Conservation (phyloP, 2,888 invertebrate genomes). For the Catocala nupta region DNA sequence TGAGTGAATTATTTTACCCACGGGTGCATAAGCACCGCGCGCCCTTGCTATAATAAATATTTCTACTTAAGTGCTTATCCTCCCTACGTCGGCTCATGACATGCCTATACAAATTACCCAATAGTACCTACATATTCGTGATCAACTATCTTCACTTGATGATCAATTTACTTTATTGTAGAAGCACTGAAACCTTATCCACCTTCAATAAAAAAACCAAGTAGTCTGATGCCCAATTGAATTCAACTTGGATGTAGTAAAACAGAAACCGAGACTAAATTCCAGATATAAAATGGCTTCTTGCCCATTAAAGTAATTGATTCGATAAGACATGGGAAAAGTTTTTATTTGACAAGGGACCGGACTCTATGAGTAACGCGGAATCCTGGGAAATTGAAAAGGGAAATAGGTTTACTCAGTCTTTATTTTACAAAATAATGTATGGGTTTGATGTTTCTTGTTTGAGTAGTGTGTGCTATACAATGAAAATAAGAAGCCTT, state of each 20-base stretch:
- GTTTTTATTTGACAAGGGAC: constrained; percentile 85
- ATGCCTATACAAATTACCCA: constrained; percentile 8
- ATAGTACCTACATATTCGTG: constrained; percentile 2
- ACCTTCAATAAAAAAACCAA: constrained; percentile 32
- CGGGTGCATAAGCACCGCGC: constrained; percentile 64
- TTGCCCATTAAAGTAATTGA: constrained; percentile 81
- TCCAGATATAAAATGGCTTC: constrained; percentile 68
- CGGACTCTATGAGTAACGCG: constrained; percentile 73
- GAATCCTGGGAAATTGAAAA: constrained; percentile 74
- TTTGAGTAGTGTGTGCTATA: constrained; percentile 10
- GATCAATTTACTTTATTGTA: constrained; percentile 20
- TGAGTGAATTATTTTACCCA: constrained; percentile 67
- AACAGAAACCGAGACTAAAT: constrained; percentile 58
- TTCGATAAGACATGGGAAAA: constrained; percentile 81
- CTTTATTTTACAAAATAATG: constrained; percentile 69
- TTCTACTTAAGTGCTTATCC: constrained; percentile 35
- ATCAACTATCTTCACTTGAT: constrained; percentile 15
- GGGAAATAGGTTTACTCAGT: constrained; percentile 71
- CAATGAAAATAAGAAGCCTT: constrained; percentile 8
- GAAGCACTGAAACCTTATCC: constrained; percentile 26
- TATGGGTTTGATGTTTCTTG: constrained; percentile 46
- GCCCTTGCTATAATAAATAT: constrained; percentile 49
- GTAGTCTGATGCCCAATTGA: constrained; percentile 42
- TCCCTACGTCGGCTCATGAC: constrained; percentile 13
- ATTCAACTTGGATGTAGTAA: constrained; percentile 45